Conservation (phyloP, 2,797 vertebrate species). For the Anguilla megastoma region DNA sequence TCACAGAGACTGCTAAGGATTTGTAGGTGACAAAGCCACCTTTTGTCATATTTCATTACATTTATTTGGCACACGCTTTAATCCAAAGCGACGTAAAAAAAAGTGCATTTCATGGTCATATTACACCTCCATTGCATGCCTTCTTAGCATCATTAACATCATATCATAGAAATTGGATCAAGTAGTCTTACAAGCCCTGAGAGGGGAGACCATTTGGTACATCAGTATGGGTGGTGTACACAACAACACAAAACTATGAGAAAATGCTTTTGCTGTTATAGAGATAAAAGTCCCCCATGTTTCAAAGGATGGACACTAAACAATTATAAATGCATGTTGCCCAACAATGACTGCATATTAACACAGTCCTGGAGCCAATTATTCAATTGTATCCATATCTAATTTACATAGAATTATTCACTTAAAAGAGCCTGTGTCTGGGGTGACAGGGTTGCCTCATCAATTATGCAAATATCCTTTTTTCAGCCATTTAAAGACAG, state of each 20-base stretch:
- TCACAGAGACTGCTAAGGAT: conserved; percentile 21
- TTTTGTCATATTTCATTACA: too few relatives aligned
- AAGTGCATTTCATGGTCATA: neutral
- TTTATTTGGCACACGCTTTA: neutral
- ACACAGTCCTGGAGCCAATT: conserved; percentile 94
- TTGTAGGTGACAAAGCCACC: conserved; percentile 28
- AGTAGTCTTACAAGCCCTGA: conserved; percentile 23
- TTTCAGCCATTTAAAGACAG: conserved; percentile 81
- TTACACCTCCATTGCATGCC: conserved; percentile 17
- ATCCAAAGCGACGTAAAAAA: too few relatives aligned
- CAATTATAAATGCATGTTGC: conserved; percentile 98
- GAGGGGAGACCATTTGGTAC: conserved; percentile 18
- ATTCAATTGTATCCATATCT: conserved; percentile 99
- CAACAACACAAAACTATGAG: neutral
- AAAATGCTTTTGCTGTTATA: conserved; percentile 42
- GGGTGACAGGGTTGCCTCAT: conserved; percentile 98
- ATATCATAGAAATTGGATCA: conserved; percentile 35
- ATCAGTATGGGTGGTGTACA: neutral
- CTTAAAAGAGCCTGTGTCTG: conserved; percentile 95
- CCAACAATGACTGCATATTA: conserved; percentile 98
- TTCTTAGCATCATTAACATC: too few relatives aligned
- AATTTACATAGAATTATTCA: conserved; percentile 99
- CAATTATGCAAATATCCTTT: conserved; percentile 95
- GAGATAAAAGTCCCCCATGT: conserved; percentile 84
- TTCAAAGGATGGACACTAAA: conserved; percentile 89